Percentiles rank a stretch among this genome's conserved stretches.
Evolutionary conservation across 2,113 vertebrate genomes (phyloP).

Genomic region (Phoenicopterus ruber): DNA sequence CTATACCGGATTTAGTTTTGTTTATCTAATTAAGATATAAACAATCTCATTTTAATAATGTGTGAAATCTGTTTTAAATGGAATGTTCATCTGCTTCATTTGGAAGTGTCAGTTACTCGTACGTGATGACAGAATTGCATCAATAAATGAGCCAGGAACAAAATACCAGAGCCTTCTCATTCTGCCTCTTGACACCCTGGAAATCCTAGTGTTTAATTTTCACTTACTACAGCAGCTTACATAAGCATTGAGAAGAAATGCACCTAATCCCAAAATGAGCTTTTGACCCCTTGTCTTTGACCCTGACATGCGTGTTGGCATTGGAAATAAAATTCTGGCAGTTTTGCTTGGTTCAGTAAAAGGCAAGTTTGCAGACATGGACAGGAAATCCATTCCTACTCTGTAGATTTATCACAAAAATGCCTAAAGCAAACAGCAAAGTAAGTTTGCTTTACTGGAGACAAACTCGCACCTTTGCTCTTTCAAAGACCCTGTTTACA

Average conservation of each 20-base stretch:
- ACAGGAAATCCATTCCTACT: conserved; percentile 65
- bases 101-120: not conserved
- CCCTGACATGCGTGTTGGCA: not conserved
- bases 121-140: not conserved
- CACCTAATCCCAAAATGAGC: not conserved
- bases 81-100: not conserved
- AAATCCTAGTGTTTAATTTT: not conserved
- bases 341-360: not conserved
- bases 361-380: not conserved
- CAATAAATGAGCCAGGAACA: not conserved
- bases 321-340: not conserved
- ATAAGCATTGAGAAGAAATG: not conserved
- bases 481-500: conserved; percentile 70
- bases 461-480: conserved; percentile 65
- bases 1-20: not conserved
- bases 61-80: not conserved
- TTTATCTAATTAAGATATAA: not conserved
- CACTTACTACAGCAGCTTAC: not conserved
- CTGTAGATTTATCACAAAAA: conserved; percentile 50
- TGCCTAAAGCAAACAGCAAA: conserved; percentile 66
- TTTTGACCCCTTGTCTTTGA: not conserved
- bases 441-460: conserved; percentile 66
- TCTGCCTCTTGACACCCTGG: not conserved
- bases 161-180: not conserved
- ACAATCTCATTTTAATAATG: not conserved